phyloP scores from a whole-genome alignment of 2,113 vertebrate species.

The Thryonomys swinderianus region DNA sequence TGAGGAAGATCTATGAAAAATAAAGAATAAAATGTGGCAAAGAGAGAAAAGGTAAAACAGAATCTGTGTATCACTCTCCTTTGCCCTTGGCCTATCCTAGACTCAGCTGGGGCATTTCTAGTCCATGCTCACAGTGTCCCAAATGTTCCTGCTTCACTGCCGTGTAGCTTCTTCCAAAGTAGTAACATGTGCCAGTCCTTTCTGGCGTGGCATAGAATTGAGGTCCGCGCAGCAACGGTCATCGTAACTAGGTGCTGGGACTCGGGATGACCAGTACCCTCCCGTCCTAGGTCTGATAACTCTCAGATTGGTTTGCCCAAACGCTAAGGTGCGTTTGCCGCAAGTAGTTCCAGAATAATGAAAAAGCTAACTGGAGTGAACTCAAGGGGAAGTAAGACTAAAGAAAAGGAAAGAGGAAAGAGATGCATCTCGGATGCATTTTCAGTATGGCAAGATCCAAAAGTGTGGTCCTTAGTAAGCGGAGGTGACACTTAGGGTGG shows the following conservation, averaged over 20 bases:
- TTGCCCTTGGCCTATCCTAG: not conserved
- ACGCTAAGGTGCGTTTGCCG: not conserved
- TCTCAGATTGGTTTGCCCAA: not conserved
- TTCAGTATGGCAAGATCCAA: not conserved
- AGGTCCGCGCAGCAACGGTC: not conserved
- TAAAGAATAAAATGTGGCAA: not conserved
- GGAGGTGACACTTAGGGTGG: not conserved
- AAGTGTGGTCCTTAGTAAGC: not conserved
- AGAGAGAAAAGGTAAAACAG: conserved; percentile 14
- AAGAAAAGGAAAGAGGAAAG: not conserved
- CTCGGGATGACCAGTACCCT: not conserved
- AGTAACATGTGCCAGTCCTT: not conserved
- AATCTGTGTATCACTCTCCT: not conserved
- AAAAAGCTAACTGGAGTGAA: conserved; percentile 23
- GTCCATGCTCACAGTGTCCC: not conserved
- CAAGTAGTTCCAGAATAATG: not conserved
- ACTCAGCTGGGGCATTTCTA: not conserved
- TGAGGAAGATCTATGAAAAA: not conserved
- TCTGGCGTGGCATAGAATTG: not conserved
- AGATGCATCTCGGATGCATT: not conserved
- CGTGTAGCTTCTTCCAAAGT: not conserved
- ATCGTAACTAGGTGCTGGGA: not conserved
- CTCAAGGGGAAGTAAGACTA: not conserved
- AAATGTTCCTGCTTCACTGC: not conserved
- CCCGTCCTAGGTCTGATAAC: not conserved